phyloP scores from a whole-genome alignment of 92 coral and sea anemone genomes.

The Paragorgia papillata region DNA sequence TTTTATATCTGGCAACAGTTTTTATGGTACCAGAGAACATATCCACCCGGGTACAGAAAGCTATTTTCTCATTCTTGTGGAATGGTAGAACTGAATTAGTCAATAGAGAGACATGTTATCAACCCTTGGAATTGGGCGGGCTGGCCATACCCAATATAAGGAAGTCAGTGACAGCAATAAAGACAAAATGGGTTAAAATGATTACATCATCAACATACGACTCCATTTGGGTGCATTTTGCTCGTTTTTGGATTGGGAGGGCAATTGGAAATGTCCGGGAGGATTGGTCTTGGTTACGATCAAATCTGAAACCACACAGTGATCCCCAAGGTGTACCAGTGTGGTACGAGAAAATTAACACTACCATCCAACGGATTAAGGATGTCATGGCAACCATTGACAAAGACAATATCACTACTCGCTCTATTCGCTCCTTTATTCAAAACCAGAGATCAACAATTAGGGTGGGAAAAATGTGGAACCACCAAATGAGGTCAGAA shows the following conservation, averaged over 20 bases:
- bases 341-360: conserved; percentile 1
- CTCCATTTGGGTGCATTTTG: conserved; percentile 32
- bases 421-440: too few relatives aligned
- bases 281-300: conserved; percentile 35
- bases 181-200: too few relatives aligned
- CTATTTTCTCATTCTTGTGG: conserved; percentile 41
- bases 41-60: background rate
- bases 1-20: conserved; percentile 52
- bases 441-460: too few relatives aligned
- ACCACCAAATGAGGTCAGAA: background rate
- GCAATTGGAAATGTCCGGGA: background rate
- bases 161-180: too few relatives aligned
- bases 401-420: too few relatives aligned
- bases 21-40: conserved; percentile 42
- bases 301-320: conserved; percentile 21
- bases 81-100: conserved; percentile 5
- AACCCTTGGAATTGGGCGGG: background rate
- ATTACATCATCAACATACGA: background rate
- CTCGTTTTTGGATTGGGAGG: conserved; percentile 34
- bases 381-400: background rate
- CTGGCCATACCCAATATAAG: background rate
- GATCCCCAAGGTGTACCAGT: conserved; percentile 20
- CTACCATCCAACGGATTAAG: too few relatives aligned
- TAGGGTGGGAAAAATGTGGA: background rate
- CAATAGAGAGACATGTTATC: background rate